These are phyloP conservation scores for Hycleus phaleratus DNA, from an alignment of 1,140 invertebrate genomes.

Conservation along the genomic window DNA sequence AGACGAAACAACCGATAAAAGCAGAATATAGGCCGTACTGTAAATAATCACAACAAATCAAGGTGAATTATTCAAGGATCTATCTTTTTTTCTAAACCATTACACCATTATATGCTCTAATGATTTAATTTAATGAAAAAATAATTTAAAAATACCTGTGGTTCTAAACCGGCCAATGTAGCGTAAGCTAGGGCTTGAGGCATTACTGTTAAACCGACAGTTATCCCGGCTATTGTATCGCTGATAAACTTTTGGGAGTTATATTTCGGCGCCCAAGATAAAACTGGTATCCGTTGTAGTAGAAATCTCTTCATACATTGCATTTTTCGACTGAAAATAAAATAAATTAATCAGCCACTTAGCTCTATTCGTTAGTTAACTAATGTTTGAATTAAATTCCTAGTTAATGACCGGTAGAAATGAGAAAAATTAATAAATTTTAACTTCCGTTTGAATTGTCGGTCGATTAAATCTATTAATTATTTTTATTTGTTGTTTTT, in stretches of 20 bases:
- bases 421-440: no score
- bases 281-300: conserved; percentile 48
- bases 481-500: no score
- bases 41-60: conserved; percentile 37
- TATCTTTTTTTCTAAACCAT: background rate
- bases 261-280: conserved; percentile 65
- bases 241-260: conserved; percentile 61
- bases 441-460: no score
- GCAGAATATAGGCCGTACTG: conserved; percentile 88
- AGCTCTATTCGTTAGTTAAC: no score
- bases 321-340: background rate
- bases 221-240: conserved; percentile 73
- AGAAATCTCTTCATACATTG: conserved; percentile 8
- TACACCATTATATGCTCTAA: no score
- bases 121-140: no score
- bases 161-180: conserved; percentile 69
- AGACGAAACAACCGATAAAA: conserved; percentile 88
- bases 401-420: no score
- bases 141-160: conserved; percentile 54
- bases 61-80: background rate
- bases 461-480: no score
- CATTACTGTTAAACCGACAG: conserved; percentile 81
- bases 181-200: conserved; percentile 85
- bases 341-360: no score
- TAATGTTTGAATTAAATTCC: no score